Evolutionary conservation across 2,888 invertebrate species (phyloP).

Genomic region (Gnatocerus cornutus): DNA sequence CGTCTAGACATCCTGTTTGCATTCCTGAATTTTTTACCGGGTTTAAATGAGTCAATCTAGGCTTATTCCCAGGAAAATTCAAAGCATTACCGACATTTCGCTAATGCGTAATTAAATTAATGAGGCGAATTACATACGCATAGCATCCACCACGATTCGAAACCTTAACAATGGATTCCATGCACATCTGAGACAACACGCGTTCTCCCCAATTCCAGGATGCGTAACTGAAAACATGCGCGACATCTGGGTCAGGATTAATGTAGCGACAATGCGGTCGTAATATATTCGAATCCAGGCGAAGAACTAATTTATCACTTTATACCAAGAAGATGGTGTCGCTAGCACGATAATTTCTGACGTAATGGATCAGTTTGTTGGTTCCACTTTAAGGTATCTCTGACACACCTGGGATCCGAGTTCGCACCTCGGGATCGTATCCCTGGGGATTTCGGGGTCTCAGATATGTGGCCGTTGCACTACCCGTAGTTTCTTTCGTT

Average conservation of each 20-base stretch:
- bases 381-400: constrained; percentile 60
- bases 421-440: constrained; percentile 41
- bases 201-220: constrained; percentile 36
- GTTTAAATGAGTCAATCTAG: constrained; percentile 11
- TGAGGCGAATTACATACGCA: constrained; percentile 47
- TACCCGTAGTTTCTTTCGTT: constrained; percentile 19
- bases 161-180: constrained; percentile 43
- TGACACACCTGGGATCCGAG: constrained; percentile 60
- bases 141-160: constrained; percentile 40
- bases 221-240: constrained; percentile 57
- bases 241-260: constrained; percentile 62
- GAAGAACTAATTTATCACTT: constrained; percentile 62
- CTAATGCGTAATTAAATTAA: constrained; percentile 55
- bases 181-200: constrained; percentile 46
- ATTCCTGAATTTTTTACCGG: too few relatives aligned
- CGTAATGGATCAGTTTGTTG: constrained; percentile 58
- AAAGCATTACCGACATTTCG: constrained; percentile 47
- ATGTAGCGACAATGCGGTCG: constrained; percentile 64
- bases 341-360: constrained; percentile 56
- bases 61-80: background rate
- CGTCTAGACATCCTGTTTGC: too few relatives aligned
- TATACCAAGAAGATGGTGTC: constrained; percentile 34
- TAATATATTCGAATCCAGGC: constrained; percentile 64
- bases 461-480: constrained; percentile 24
- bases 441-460: constrained; percentile 34